Evolutionary conservation across 2,888 invertebrate species (phyloP), one percentile per base, ranked within the genome.

Genomic region (Serripes groenlandicus): DNA sequence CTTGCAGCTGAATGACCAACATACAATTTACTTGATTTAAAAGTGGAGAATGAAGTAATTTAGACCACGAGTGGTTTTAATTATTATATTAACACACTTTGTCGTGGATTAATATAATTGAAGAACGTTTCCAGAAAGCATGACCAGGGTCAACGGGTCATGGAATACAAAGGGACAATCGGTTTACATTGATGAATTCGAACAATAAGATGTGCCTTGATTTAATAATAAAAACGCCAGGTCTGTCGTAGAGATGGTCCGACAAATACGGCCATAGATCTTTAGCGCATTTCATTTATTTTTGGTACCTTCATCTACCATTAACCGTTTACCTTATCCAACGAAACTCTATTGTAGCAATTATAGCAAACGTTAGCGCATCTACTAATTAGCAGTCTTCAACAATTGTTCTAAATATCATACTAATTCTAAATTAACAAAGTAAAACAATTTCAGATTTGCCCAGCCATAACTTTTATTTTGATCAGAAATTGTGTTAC

Each of bases 31-130:
- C 11, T 42, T 9, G 9, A 11, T 42, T 42, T 42, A 9, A 42
- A 42, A 11, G 42, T 42, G 42, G 42, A 18, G 42, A 42, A 42
- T 42, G 11, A 42, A 9, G 42, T 42, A 42, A 42, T 18, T 11
- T 18, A 42, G 18, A 11, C 42, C 18, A 11, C 42, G 9, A 18
- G 9, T 11, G 9, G 11, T 42, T 42, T 42, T 42, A 42, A 11
- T 18, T 11, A 42, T 42, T 42, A 9, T 42, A 42, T 42, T 42
- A 42, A 42, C 18, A 42, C 42, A 42, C 9, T 26, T 62, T 34
- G 62, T 62, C 62, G 34, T 62, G 42, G 21, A 66, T 34, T 26
- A 26, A 66, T 42, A 42, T 66, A 37, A 66, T 66, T 66, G 26
- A 1, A 23, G 66, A 66, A 23, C 26, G 37, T n/a, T 66, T 42